Percentiles rank a stretch among this genome's conserved stretches.
phyloP scores from a whole-genome alignment of 64 coral and sea anemone species.

The Cladopsammia gracilis region DNA sequence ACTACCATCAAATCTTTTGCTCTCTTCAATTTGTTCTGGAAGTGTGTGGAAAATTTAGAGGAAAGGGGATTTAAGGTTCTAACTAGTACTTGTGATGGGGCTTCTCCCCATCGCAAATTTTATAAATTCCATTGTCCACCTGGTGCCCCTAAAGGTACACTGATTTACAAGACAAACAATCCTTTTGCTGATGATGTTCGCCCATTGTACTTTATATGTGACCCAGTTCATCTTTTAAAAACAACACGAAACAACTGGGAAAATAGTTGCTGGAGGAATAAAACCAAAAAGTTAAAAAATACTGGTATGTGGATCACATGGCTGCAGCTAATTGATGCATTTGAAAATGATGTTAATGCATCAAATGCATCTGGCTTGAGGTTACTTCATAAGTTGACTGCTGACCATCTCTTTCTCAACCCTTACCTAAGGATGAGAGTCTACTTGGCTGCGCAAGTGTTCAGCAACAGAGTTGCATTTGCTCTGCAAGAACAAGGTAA shows the following conservation, averaged over 20 bases:
- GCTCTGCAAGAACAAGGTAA: slow-evolving; percentile 30
- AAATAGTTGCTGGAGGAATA: slow-evolving; percentile 56
- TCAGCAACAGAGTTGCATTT: slow-evolving; percentile 51
- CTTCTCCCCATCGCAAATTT: slow-evolving; percentile 17
- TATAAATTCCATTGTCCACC: slow-evolving; percentile 34
- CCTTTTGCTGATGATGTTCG: neutral
- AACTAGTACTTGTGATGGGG: slow-evolving; percentile 38
- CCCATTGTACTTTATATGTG: slow-evolving; percentile 40
- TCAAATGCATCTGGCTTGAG: slow-evolving; percentile 24
- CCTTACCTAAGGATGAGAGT: slow-evolving; percentile 58
- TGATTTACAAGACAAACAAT: slow-evolving; percentile 34
- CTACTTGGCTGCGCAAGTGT: slow-evolving; percentile 46
- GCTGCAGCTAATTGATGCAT: slow-evolving; percentile 55
- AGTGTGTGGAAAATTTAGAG: slow-evolving; percentile 25
- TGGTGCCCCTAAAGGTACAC: neutral
- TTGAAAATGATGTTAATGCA: slow-evolving; percentile 67
- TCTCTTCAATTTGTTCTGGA: slow-evolving; percentile 22
- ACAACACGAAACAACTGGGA: slow-evolving; percentile 63
- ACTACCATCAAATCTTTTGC: slow-evolving; percentile 46
- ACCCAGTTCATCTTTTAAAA: slow-evolving; percentile 50
- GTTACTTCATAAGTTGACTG: slow-evolving; percentile 10
- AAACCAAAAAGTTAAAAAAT: slow-evolving; percentile 29
- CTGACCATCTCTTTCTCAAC: slow-evolving; percentile 46
- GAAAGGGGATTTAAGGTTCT: neutral
- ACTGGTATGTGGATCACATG: slow-evolving; percentile 20